A percentile compares a stretch with the other conserved stretches of the same genome.
Evolutionary conservation across 2,888 invertebrate species (phyloP).

Genomic region (Schizotus pectinicornis): DNA sequence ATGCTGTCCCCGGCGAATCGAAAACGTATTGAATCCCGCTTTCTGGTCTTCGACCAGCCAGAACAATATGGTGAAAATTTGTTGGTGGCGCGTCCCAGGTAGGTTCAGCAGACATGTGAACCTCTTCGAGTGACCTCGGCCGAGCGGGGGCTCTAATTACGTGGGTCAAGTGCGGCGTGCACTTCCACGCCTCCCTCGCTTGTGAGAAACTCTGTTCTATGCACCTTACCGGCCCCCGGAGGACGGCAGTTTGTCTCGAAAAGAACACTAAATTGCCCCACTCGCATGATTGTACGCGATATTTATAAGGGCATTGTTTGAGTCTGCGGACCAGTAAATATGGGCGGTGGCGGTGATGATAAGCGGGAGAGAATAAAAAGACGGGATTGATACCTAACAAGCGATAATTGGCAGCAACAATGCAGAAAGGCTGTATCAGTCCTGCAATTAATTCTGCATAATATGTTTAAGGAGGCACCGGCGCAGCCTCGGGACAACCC

Average conservation of each 20-base stretch:
- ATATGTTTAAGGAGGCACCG: neutral
- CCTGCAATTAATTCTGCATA: constrained; percentile 14
- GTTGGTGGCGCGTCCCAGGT: neutral
- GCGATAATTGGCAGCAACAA: constrained; percentile 22
- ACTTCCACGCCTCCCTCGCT: constrained; percentile 50
- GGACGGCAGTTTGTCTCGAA: constrained; percentile 33
- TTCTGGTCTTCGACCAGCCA: too few relatives aligned
- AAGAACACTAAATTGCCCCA: constrained; percentile 26
- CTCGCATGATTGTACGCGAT: constrained; percentile 35
- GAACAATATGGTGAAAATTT: too few relatives aligned
- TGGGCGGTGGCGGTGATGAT: constrained; percentile 6
- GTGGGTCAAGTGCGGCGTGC: constrained; percentile 54
- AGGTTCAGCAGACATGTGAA: constrained; percentile 38
- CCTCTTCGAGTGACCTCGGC: constrained; percentile 42
- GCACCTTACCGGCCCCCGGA: constrained; percentile 47
- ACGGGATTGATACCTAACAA: constrained; percentile 23
- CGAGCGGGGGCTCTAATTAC: constrained; percentile 53
- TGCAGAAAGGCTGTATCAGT: constrained; percentile 17
- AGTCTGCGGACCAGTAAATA: constrained; percentile 17
- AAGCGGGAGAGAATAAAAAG: constrained; percentile 12
- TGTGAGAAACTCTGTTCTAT: constrained; percentile 48
- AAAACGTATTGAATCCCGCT: too few relatives aligned
- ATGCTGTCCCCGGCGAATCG: too few relatives aligned
- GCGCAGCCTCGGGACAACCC: too few relatives aligned
- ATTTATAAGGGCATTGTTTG: constrained; percentile 36